Percentiles rank a stretch among this genome's conserved stretches.
Evolutionary conservation across 2,113 vertebrate species (phyloP).

Genomic region (Poeciliopsis prolifica): DNA sequence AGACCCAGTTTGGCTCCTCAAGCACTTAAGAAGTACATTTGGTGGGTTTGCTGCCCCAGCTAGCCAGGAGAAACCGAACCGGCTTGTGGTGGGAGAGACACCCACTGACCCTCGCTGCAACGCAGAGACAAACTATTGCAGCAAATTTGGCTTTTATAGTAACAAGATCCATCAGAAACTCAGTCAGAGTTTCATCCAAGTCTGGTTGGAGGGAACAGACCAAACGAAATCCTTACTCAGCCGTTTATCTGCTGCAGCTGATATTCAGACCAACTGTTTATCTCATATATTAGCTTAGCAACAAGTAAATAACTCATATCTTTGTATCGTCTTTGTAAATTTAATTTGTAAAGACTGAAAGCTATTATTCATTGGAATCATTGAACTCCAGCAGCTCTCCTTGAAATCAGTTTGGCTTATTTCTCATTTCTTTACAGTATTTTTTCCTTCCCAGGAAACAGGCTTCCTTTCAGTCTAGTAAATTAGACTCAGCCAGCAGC

Average conservation of each 20-base stretch:
- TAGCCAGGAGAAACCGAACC: slow-evolving; percentile 54
- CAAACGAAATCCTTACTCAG: background rate
- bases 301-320: background rate
- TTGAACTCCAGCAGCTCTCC: background rate
- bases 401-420: no score
- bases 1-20: slow-evolving; percentile 49
- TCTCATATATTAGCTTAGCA: background rate
- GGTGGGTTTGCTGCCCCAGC: slow-evolving; percentile 40
- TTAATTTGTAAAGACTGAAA: background rate
- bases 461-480: background rate
- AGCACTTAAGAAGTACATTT: slow-evolving; percentile 55
- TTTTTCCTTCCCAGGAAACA: background rate
- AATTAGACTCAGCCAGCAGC: background rate
- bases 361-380: background rate
- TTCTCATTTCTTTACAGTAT: no score
- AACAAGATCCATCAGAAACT: slow-evolving; percentile 19
- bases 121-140: slow-evolving; percentile 38
- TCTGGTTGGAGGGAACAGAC: background rate
- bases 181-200: slow-evolving; percentile 30
- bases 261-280: background rate
- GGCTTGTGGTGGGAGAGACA: slow-evolving; percentile 49
- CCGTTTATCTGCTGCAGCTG: background rate
- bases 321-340: background rate
- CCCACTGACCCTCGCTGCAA: slow-evolving; percentile 50
- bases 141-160: slow-evolving; percentile 17